phyloP scores from a whole-genome alignment of 2,113 vertebrate species.

The Merops nubicus region DNA sequence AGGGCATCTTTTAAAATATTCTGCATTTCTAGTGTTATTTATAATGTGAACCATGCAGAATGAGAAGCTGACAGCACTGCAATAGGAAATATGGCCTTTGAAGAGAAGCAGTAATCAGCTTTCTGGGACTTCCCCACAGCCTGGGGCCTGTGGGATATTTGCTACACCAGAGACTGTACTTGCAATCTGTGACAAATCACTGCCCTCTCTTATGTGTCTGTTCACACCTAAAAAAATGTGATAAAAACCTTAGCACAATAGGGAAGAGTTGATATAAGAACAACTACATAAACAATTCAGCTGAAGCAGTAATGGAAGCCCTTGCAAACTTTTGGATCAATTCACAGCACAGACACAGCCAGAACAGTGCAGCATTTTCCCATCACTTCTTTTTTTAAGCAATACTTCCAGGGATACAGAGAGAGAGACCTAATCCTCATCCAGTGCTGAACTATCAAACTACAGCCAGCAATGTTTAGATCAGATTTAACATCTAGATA shows the following conservation, averaged over 20 bases:
- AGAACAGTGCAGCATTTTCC: background rate
- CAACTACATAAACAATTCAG: background rate
- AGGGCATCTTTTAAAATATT: slow-evolving; percentile 15
- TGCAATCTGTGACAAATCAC: background rate
- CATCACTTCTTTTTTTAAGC: background rate
- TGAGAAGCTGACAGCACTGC: background rate
- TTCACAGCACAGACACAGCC: background rate
- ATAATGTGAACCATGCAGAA: background rate
- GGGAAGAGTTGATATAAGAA: background rate
- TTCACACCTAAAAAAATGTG: background rate
- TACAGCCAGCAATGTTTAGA: background rate
- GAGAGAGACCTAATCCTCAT: background rate
- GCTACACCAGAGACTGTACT: background rate
- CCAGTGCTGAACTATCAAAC: background rate
- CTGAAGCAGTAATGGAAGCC: background rate
- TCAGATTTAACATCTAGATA: background rate
- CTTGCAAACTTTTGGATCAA: background rate
- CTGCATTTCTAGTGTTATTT: background rate
- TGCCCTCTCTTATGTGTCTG: background rate
- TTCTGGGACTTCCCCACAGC: background rate
- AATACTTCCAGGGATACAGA: background rate
- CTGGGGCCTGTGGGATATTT: background rate
- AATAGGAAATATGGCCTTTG: background rate
- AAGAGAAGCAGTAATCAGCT: background rate
- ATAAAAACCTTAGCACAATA: background rate